These are phyloP conservation scores for Nomada fucata DNA, from an alignment of 2,888 invertebrate species.

Conservation along the genomic window DNA sequence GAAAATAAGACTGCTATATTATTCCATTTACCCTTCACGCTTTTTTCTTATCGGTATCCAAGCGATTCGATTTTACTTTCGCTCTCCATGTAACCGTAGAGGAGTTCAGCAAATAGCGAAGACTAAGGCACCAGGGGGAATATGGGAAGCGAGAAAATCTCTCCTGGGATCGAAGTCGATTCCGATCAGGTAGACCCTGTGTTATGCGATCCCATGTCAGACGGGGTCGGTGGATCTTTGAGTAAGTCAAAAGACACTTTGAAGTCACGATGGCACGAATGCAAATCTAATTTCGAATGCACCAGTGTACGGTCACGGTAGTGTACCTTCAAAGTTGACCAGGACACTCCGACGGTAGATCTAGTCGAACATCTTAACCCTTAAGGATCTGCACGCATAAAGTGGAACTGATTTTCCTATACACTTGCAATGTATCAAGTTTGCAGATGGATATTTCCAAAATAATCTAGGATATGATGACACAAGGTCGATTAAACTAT, in stretches of 20 bases:
- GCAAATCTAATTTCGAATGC: slow-evolving; percentile 64
- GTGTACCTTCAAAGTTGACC: neutral
- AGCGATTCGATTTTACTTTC: slow-evolving; percentile 45
- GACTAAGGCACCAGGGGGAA: slow-evolving; percentile 32
- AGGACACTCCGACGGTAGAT: neutral
- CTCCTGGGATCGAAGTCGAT: slow-evolving; percentile 59
- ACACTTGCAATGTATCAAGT: neutral
- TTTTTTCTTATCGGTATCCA: slow-evolving; percentile 13
- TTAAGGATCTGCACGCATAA: too few species aligned
- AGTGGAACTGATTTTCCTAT: too few species aligned
- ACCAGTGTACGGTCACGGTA: slow-evolving; percentile 2
- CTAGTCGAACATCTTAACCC: neutral
- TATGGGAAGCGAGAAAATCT: slow-evolving; percentile 60
- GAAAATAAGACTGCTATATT: slow-evolving; percentile 25
- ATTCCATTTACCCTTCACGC: slow-evolving; percentile 33
- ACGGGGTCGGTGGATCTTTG: slow-evolving; percentile 36
- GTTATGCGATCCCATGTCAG: slow-evolving; percentile 47
- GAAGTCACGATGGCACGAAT: slow-evolving; percentile 47
- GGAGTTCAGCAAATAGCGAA: slow-evolving; percentile 37
- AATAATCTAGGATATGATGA: too few species aligned
- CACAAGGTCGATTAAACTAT: too few species aligned
- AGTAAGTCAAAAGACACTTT: slow-evolving; percentile 65
- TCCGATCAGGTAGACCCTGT: slow-evolving; percentile 69
- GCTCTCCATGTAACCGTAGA: slow-evolving; percentile 4
- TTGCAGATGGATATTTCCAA: too few species aligned